Evolutionary conservation across 35 echinoderm and acorn worm genomes (phyloP), one percentile per base, ranked within the genome.

Genomic region (Patiria miniata): DNA sequence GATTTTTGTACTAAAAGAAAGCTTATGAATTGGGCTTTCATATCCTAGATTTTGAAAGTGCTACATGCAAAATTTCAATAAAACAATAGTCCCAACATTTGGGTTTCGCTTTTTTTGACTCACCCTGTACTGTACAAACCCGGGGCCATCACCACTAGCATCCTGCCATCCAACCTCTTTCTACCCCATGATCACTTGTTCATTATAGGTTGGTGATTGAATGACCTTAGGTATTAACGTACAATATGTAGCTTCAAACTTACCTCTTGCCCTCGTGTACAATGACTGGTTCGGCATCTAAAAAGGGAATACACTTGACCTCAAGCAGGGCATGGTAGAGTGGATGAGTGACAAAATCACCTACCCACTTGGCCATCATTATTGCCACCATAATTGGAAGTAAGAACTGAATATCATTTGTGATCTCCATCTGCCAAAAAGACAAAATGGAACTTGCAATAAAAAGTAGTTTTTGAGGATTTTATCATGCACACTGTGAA

Each of bases 341-440:
- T 33, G 96, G 92, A 84, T 99, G 96, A 10, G 96, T 99, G 53
- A 99, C 81, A 52, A 86, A 90, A 38, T 84, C 82, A 12, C 96
- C 96, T 5, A 99, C 86, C 92, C 96, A 99, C 93, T 99, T 94
- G 56, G 89, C 89, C 29, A 94, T 90, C 92, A 92, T 94, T 36
- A 99, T 99, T 54, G 95, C 92, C 19, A 99, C 96, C 96, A 99
- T 99, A 23, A 99, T 94, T 21, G 96, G 92, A 44, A 99, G 81
- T 26, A 99, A 78, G 79, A 99, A 99, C 76, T 99, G 96, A 68
- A 99, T 94, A 79, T 99, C 96, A 87, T 99, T 99, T 9, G 96
- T 99, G 29, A 99, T 99, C 68, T 99, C 96, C 92, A 98, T 98
- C 92, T 99, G 79, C 68, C 68, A 18, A 23, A 59, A 59, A 80